A percentile compares a stretch with the other conserved stretches of the same genome.
These are phyloP conservation scores for Macaria liturata DNA, from an alignment of 2,888 invertebrate species.

Conservation along the genomic window DNA sequence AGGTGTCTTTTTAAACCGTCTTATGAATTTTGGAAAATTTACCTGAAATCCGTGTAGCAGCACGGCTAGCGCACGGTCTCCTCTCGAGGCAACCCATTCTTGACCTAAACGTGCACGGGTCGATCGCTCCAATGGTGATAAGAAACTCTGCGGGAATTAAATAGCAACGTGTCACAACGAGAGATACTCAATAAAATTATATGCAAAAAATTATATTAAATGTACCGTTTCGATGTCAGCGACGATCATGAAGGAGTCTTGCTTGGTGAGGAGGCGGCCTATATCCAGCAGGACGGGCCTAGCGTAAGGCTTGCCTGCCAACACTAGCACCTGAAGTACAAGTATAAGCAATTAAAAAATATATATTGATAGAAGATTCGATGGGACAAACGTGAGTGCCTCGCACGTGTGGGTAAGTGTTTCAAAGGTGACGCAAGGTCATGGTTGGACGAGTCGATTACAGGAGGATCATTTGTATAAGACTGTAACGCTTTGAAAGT, in stretches of 20 bases:
- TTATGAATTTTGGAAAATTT: slow-evolving; percentile 7
- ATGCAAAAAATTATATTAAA: too few species aligned
- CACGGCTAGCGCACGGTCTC: slow-evolving; percentile 93
- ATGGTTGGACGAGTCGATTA: slow-evolving; percentile 26
- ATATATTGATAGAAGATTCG: neutral
- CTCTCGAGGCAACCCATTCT: slow-evolving; percentile 90
- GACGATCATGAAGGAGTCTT: slow-evolving; percentile 94
- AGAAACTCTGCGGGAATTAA: too few species aligned
- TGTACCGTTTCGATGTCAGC: slow-evolving; percentile 92
- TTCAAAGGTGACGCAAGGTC: slow-evolving; percentile 23
- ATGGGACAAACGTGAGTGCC: slow-evolving; percentile 85
- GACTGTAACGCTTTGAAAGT: too few species aligned
- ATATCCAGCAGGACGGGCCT: slow-evolving; percentile 96
- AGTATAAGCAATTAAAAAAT: slow-evolving; percentile 61
- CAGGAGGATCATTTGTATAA: too few species aligned
- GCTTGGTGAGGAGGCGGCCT: slow-evolving; percentile 95
- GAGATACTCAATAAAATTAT: too few species aligned
- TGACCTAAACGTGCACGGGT: slow-evolving; percentile 56
- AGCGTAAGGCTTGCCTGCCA: slow-evolving; percentile 92
- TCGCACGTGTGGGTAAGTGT: slow-evolving; percentile 89
- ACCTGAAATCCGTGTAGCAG: slow-evolving; percentile 88
- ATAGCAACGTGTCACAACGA: too few species aligned
- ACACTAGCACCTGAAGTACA: slow-evolving; percentile 92
- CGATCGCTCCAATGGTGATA: neutral
- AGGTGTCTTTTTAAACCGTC: too few species aligned